Conservation (phyloP, 2,797 vertebrate species). For the Anabacerthia variegaticeps region DNA sequence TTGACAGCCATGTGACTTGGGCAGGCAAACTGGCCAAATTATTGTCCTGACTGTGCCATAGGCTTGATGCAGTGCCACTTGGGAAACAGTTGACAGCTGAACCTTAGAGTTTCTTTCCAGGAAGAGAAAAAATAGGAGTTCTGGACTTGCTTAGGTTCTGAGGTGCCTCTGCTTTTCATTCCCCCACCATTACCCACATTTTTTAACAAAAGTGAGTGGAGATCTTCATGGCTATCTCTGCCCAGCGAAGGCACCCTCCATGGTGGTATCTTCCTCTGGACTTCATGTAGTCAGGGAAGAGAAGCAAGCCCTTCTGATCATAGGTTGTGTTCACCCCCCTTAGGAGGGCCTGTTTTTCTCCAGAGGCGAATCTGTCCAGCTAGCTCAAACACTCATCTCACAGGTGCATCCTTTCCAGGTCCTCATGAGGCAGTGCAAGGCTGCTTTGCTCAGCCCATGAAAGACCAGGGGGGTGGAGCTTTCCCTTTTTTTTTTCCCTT, state of each 20-base stretch:
- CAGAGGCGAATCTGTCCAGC: neutral
- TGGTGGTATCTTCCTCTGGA: neutral
- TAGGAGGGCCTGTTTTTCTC: neutral
- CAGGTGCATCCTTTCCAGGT: neutral
- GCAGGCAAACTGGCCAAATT: neutral
- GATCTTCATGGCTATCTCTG: neutral
- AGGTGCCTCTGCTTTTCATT: neutral
- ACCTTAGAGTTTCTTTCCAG: neutral
- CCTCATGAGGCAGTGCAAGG: neutral
- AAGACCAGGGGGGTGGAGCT: neutral
- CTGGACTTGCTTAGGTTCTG: neutral
- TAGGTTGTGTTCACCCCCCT: neutral
- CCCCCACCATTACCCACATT: fast-evolving
- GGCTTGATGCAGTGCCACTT: neutral
- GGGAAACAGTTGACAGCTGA: neutral
- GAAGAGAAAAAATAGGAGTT: neutral
- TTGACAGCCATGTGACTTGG: neutral
- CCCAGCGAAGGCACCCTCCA: neutral
- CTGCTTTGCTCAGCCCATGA: neutral
- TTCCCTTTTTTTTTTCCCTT: neutral
- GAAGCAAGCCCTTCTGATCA: neutral
- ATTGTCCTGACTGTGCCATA: neutral
- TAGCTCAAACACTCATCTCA: neutral
- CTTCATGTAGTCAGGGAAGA: neutral
- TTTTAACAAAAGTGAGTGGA: neutral